Conservation (phyloP, 2,797 vertebrate genomes). For the Taenioides sp. region DNA sequence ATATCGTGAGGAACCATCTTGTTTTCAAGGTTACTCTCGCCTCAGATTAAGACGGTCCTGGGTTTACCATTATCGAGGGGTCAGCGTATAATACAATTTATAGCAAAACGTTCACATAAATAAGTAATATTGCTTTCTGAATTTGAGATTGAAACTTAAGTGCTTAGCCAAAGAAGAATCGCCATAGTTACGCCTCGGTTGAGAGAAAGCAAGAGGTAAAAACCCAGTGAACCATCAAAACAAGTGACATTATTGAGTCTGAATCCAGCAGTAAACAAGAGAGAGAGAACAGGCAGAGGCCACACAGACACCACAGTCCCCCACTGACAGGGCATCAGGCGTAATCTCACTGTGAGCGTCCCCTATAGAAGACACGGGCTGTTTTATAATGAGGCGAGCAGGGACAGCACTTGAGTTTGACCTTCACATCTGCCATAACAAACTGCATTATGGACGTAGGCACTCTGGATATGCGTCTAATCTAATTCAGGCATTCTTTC, state of each 20-base stretch:
- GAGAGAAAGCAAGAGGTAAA: background rate
- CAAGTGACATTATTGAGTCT: background rate
- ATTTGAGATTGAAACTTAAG: too few species aligned
- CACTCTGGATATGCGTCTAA: background rate
- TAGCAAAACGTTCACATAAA: too few species aligned
- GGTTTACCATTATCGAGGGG: too few species aligned
- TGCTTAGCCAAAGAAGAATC: too few species aligned
- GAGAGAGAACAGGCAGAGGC: background rate
- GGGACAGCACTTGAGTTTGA: background rate
- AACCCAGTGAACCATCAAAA: background rate
- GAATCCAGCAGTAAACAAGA: background rate
- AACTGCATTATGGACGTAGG: background rate
- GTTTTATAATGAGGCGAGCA: background rate
- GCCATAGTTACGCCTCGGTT: too few species aligned
- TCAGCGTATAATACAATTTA: too few species aligned
- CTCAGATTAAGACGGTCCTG: too few species aligned
- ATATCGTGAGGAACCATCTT: too few species aligned
- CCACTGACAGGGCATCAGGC: background rate
- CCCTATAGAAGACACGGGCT: background rate
- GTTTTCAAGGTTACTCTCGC: too few species aligned
- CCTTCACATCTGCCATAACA: conserved; percentile 21
- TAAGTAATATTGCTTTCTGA: too few species aligned
- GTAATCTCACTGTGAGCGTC: background rate
- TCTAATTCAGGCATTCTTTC: background rate
- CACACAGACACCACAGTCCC: background rate